A percentile compares a stretch with the other conserved stretches of the same genome.
phyloP scores from a whole-genome alignment of 1,140 invertebrate genomes.

The Trichonephila clavata region DNA sequence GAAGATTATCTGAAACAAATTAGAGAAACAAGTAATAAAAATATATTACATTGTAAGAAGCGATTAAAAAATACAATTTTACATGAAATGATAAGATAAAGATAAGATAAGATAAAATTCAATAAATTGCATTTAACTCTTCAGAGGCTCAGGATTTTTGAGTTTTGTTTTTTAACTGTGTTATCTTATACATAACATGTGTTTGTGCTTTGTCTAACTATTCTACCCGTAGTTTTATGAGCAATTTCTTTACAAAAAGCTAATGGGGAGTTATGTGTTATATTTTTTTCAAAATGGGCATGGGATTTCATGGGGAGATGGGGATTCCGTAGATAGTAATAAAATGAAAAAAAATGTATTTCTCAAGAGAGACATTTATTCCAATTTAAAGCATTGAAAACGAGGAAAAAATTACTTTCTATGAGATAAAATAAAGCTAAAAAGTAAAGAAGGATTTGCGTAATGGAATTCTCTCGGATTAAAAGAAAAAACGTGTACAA shows the following conservation, averaged over 20 bases:
- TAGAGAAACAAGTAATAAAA: neutral
- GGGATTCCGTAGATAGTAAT: neutral
- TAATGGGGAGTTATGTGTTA: conserved; percentile 33
- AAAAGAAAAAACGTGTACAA: conserved; percentile 9
- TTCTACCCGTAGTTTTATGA: neutral
- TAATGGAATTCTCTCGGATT: neutral
- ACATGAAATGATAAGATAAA: neutral
- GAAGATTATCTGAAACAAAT: neutral
- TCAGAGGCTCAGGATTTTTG: neutral
- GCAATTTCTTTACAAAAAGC: neutral
- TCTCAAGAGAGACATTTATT: conserved; percentile 1
- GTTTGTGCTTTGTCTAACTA: conserved; percentile 9
- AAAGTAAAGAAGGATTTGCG: neutral
- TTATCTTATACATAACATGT: neutral
- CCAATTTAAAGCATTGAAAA: neutral
- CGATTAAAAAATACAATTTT: conserved; percentile 2
- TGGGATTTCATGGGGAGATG: neutral
- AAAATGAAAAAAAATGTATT: neutral
- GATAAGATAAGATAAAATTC: conserved; percentile 25
- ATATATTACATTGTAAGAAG: neutral
- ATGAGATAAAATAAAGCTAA: neutral
- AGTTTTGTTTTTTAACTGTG: neutral
- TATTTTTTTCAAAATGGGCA: neutral
- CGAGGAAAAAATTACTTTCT: neutral
- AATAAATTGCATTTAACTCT: neutral